phyloP scores from a whole-genome alignment of 2,113 vertebrate genomes.

The Ornithorhynchus anatinus region DNA sequence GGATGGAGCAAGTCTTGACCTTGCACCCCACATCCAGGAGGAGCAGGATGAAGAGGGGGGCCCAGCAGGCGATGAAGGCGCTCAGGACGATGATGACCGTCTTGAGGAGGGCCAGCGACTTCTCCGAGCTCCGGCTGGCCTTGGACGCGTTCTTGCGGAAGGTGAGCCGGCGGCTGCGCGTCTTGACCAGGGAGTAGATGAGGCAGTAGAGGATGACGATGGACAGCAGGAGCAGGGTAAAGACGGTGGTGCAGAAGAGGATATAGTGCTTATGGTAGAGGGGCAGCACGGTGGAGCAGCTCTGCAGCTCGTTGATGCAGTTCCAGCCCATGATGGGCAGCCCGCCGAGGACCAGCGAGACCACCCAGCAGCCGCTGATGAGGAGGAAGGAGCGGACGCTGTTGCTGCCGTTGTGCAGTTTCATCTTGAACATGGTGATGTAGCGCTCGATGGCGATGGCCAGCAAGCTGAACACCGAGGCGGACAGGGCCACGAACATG shows the following conservation, averaged over 20 bases:
- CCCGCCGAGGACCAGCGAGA: conserved; percentile 85
- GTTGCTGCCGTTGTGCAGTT: conserved; percentile 91
- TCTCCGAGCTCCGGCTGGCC: conserved; percentile 88
- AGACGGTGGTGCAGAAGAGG: conserved; percentile 95
- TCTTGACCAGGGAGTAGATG: conserved; percentile 92
- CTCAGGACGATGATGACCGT: conserved; percentile 97
- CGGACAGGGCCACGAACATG: conserved; percentile 95
- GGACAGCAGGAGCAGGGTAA: conserved; percentile 89
- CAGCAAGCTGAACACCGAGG: conserved; percentile 94
- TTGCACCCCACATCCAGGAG: conserved; percentile 92
- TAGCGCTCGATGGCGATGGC: conserved; percentile 96
- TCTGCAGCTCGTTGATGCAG: conserved; percentile 79
- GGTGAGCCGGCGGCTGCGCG: conserved; percentile 89
- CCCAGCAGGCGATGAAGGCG: conserved; percentile 96
- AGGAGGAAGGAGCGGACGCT: conserved; percentile 91
- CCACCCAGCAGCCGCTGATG: conserved; percentile 93
- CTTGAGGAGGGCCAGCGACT: conserved; percentile 94
- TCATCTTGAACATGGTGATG: conserved; percentile 98
- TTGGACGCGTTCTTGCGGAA: conserved; percentile 89
- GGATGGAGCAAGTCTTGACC: conserved; percentile 82
- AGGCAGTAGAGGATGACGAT: conserved; percentile 94
- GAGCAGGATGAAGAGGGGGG: conserved; percentile 94
- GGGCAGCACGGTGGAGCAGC: conserved; percentile 92
- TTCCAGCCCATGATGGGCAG: conserved; percentile 97
- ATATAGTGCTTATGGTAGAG: conserved; percentile 99